Base-by-base conservation (phyloP, 2,888 invertebrate species). In the Carterocephalus palaemon region DNA sequence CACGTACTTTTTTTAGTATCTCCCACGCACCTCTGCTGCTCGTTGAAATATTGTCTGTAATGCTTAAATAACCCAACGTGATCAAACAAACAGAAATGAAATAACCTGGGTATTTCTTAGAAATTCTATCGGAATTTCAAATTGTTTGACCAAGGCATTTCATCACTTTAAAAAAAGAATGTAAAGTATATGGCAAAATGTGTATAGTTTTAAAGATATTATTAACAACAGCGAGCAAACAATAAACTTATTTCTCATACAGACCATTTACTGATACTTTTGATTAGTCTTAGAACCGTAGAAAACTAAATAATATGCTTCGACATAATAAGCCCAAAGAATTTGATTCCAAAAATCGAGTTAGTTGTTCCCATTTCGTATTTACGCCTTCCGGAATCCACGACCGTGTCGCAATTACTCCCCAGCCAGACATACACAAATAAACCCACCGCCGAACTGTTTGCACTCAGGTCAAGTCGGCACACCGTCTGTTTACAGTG, bases 401-500 rank as follows among this genome's bases (percentile, higher is more conserved):
- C 53, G 56, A 67, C 50, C 56, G 63, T 74, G 76, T 69, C 65
- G 62, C 67, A 70, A 73, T 64, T 62, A 63, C 51, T 51, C 48
- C 40, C 23, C n/a, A n/a, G n/a, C 48, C 37, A 53, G 43, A 51
- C 51, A 54, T 53, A 65, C 67, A 56, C 54, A 70, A 73, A 73
- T 74, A 74, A 64, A 69, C 60, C 49, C 47, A 52, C 33, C 22
- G 12, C 34, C 29, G 42, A 50, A 51, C 45, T 50, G 42, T 46
- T 46, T 38, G 32, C 52, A 51, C 37, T 37, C 46, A 17, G 33
- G 16, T 42, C 19, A 24, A 32, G 47, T 49, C 28, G 19, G 23
- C 34, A 47, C 31, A 47, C 43, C 24, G 36, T 48, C 38, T 47
- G 40, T 49, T 37, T 39, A 31, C n/a, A n/a, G n/a, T n/a, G n/a